phyloP scores from a whole-genome alignment of 2,797 vertebrate species.

The Enteromius anoplus region DNA sequence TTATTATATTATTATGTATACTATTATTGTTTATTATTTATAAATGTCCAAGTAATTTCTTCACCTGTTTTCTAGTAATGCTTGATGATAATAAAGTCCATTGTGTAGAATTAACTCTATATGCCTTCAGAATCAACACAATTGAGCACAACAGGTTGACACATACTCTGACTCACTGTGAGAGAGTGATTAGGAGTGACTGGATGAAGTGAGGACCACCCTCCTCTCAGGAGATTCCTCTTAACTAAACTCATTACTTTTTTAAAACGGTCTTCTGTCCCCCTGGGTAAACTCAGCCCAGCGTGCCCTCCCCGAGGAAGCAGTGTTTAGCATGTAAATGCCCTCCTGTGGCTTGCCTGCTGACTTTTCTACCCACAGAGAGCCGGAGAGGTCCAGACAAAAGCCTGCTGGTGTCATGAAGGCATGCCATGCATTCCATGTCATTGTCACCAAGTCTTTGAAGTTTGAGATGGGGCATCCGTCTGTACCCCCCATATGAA shows the following conservation, averaged over 20 bases:
- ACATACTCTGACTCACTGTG: slow-evolving; percentile 45
- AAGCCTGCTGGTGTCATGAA: slow-evolving; percentile 60
- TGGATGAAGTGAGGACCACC: slow-evolving; percentile 38
- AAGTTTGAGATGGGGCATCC: slow-evolving; percentile 42
- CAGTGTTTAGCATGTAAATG: slow-evolving; percentile 58
- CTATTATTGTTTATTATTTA: background rate
- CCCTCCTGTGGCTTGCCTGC: slow-evolving; percentile 30
- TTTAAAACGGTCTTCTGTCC: background rate
- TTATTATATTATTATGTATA: background rate
- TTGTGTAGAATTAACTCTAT: background rate
- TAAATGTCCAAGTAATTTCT: background rate
- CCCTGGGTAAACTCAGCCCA: slow-evolving; percentile 17
- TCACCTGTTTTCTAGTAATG: no score
- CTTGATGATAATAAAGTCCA: background rate
- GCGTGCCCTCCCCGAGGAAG: background rate
- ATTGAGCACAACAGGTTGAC: slow-evolving; percentile 1
- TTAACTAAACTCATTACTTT: slow-evolving; percentile 27
- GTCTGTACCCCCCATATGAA: background rate
- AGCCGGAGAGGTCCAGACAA: slow-evolving; percentile 40
- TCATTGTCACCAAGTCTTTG: slow-evolving; percentile 55
- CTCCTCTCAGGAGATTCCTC: slow-evolving; percentile 1
- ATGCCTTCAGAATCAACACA: background rate
- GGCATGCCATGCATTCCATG: slow-evolving; percentile 65
- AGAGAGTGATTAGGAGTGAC: slow-evolving; percentile 39
- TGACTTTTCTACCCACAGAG: slow-evolving; percentile 42